phyloP scores from a whole-genome alignment of 2,888 invertebrate species.

The Harmothoe impar region DNA sequence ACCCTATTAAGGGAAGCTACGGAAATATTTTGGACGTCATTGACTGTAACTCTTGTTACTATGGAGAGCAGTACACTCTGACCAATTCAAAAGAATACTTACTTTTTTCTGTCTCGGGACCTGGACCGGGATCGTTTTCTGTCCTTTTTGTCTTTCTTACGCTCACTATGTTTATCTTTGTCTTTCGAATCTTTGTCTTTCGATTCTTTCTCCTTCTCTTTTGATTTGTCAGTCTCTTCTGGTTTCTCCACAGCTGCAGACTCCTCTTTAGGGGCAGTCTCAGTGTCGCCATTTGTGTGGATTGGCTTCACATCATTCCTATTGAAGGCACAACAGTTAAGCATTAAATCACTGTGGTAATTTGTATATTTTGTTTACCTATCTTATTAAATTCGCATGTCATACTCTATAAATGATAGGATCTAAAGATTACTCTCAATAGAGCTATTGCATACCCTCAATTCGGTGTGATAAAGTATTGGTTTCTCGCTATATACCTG shows the following conservation, averaged over 20 bases:
- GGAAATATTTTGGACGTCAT: conserved; percentile 73
- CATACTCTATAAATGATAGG: too few relatives aligned
- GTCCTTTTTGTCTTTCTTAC: conserved; percentile 34
- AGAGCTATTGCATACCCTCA: too few relatives aligned
- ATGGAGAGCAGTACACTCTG: too few relatives aligned
- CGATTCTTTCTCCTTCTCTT: conserved; percentile 65
- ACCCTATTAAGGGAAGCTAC: conserved; percentile 64
- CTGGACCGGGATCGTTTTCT: conserved; percentile 32
- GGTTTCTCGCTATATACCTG: too few relatives aligned
- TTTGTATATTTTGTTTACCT: too few relatives aligned
- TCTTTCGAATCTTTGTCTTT: conserved; percentile 49
- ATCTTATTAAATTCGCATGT: too few relatives aligned
- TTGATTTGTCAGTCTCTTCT: conserved; percentile 64
- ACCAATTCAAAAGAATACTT: not conserved
- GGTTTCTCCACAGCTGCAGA: not conserved
- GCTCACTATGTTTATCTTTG: conserved; percentile 24
- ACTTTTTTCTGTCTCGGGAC: conserved; percentile 47
- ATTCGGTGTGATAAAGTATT: too few relatives aligned
- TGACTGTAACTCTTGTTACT: too few relatives aligned
- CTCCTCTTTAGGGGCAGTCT: conserved; percentile 25
- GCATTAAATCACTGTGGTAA: too few relatives aligned
- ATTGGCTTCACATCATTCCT: conserved; percentile 7
- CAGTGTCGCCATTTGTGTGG: conserved; percentile 51
- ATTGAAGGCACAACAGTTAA: not conserved
- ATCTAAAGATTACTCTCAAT: too few relatives aligned